Base-by-base conservation (phyloP, 1,140 invertebrate genomes). In the Aphaenogaster ashmeadi region DNA sequence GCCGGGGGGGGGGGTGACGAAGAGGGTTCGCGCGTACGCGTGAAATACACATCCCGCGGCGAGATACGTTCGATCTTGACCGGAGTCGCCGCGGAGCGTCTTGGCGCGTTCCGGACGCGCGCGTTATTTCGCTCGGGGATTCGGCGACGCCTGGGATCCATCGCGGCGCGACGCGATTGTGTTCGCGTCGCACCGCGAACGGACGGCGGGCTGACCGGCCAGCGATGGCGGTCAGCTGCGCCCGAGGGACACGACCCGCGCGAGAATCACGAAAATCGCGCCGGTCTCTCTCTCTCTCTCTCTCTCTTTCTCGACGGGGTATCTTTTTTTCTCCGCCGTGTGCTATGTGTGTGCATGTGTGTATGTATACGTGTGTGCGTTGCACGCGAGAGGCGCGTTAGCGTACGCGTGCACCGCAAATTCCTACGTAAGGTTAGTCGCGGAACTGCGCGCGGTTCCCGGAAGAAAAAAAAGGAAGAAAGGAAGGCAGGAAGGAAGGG, bases 51-150 rank as follows among this genome's bases (percentile, higher is more conserved):
- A 27, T 27, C 27, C 27, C 27, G 27, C 27, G 27, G 27, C 27
- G 27, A 27, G 27, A 27, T 27, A 27, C 27, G 47, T 87, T 27
- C 52, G 44, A 80, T 64, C 36, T n/a, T 15, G 36, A 64, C 15
- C 38, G 64, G 6, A 13, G 7, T 11, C 50, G 50, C 64, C 6
- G 50, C 50, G 50, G 13, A 50, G 60, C 62, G 33, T 66, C 27
- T 38, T 66, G 33, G 27, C 62, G 67, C 54, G 54, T 21, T 44
- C 41, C 41, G 41, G 54, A 15, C 54, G 15, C 5, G 15, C 38
- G 18, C 41, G 21, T 13, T n/a, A 71, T 33, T 8, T 47, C 47
- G 47, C 47, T 72, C 87, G 88, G 47, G 15, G 71, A 86, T 78
- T 38, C 64, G 64, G 41, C 66, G 47, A 71, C 41, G 67, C 41